Conservation (phyloP, 2,797 vertebrate species). For the Mionectes olivaceus region DNA sequence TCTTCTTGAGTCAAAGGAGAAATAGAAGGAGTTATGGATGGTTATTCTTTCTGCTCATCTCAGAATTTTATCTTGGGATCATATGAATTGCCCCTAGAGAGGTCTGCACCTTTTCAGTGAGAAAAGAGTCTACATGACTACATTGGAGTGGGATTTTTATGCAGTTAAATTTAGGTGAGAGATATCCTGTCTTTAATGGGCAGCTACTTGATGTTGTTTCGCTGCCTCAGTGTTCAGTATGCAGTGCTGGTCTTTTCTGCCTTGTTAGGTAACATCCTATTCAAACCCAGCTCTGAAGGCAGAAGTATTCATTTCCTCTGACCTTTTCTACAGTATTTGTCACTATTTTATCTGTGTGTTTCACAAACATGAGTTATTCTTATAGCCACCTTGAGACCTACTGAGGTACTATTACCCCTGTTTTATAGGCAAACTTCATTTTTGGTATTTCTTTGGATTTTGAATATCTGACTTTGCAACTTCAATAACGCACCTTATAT, state of each 20-base stretch:
- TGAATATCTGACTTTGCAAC: not conserved
- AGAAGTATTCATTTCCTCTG: conserved; percentile 32
- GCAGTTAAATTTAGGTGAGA: not conserved
- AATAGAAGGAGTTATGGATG: not conserved
- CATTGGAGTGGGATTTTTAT: not conserved
- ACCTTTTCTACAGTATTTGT: conserved; percentile 12
- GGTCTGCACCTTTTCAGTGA: not conserved
- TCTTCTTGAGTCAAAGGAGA: not conserved
- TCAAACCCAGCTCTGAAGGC: not conserved
- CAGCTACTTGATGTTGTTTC: not conserved
- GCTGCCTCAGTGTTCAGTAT: not conserved
- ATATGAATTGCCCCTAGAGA: not conserved
- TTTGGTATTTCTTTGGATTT: not conserved
- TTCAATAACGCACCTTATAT: not conserved
- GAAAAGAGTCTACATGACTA: not conserved
- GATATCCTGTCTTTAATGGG: not conserved
- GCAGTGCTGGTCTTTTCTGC: not conserved
- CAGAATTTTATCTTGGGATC: not conserved
- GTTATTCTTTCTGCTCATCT: not conserved
- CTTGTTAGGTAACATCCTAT: not conserved
- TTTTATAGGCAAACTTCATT: not conserved
- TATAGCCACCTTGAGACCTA: not conserved
- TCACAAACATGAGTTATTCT: conserved; percentile 7
- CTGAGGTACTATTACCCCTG: not conserved
- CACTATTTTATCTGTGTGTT: not conserved